phyloP scores from a whole-genome alignment of 2,797 vertebrate genomes.

The Scarus forsteni region DNA sequence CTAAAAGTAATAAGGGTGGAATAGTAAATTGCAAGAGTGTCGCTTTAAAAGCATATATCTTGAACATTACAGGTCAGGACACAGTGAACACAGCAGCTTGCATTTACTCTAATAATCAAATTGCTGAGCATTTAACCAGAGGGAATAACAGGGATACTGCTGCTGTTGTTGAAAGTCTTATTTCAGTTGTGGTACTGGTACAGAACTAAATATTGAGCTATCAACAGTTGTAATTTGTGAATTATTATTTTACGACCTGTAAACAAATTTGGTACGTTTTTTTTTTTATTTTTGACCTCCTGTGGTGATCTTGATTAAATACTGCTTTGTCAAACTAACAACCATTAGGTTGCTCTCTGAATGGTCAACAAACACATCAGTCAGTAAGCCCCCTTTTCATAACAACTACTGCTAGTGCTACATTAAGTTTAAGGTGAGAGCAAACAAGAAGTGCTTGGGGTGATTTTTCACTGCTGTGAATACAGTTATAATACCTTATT shows the following conservation, averaged over 20 bases:
- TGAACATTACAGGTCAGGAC: not conserved
- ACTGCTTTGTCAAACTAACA: not conserved
- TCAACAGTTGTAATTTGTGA: not conserved
- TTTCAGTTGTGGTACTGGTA: not conserved
- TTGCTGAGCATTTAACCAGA: not conserved
- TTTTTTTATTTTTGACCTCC: too few species aligned
- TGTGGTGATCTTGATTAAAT: too few species aligned
- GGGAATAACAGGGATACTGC: not conserved
- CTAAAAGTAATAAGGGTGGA: too few species aligned
- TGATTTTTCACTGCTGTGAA: too few species aligned
- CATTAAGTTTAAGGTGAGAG: too few species aligned
- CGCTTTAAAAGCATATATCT: not conserved
- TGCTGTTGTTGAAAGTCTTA: not conserved
- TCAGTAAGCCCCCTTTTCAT: not conserved
- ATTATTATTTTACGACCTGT: too few species aligned
- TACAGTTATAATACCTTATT: too few species aligned
- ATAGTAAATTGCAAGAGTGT: not conserved
- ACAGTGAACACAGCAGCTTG: not conserved
- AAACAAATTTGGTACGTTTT: too few species aligned
- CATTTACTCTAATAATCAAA: not conserved
- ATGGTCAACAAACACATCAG: too few species aligned
- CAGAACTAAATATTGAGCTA: not conserved
- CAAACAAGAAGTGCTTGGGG: too few species aligned
- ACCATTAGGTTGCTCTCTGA: too few species aligned
- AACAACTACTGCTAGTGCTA: too few species aligned